phyloP scores from a whole-genome alignment of 2,113 vertebrate species.

The Procavia capensis region DNA sequence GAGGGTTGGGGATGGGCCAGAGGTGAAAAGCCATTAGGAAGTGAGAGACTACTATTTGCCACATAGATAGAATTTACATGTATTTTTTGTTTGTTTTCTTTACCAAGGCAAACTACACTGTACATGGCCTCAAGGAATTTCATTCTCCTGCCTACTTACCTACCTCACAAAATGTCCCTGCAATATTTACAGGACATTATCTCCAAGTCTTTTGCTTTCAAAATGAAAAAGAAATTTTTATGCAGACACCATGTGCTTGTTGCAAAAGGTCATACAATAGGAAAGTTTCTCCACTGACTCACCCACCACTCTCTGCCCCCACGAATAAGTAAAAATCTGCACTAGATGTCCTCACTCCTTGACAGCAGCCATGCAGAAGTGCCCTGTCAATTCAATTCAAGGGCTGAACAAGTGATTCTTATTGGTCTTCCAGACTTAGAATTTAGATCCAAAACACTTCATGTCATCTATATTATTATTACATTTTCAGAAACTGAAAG shows the following conservation, averaged over 20 bases:
- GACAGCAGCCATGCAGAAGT: neutral
- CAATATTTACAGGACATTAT: neutral
- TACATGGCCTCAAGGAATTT: neutral
- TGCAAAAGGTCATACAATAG: neutral
- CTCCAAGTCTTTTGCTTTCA: constrained; percentile 14
- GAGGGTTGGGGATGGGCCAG: neutral
- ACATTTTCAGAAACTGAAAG: constrained; percentile 28
- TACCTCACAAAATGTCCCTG: neutral
- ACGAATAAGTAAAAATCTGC: neutral
- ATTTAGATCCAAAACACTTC: neutral
- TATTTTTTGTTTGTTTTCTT: constrained; percentile 20
- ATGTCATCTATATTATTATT: neutral
- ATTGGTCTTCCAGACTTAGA: neutral
- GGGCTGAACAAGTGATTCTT: neutral
- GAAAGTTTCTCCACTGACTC: neutral
- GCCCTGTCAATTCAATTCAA: neutral
- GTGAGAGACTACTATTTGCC: neutral
- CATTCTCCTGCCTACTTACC: neutral
- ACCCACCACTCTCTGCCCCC: rapidly evolving
- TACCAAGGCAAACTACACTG: neutral
- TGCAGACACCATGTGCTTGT: neutral
- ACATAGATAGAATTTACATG: neutral
- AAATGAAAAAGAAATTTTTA: constrained; percentile 40
- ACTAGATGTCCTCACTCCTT: constrained; percentile 15
- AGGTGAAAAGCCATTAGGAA: neutral